A percentile compares a stretch with the other conserved stretches of the same genome.
Conservation (phyloP, 2,113 vertebrate species). For the Microtus montanus region DNA sequence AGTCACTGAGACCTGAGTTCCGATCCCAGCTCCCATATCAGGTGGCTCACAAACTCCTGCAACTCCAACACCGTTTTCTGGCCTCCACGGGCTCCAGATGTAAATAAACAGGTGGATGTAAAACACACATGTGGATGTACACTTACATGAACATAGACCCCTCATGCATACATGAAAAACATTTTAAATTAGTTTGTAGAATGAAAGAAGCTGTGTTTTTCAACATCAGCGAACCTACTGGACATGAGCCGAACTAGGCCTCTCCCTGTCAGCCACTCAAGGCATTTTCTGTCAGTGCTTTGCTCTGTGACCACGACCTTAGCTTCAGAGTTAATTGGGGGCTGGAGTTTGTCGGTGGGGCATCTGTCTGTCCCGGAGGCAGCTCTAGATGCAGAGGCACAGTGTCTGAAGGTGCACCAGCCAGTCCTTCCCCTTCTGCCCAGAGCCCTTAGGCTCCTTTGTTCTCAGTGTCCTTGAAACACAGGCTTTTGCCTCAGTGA, state of each 20-base stretch:
- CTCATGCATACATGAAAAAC: not conserved
- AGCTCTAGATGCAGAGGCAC: accelerated
- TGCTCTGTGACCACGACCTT: not conserved
- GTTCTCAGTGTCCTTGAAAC: not conserved
- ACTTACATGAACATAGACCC: not conserved
- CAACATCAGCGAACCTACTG: not conserved
- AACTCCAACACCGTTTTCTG: not conserved
- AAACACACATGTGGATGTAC: no score
- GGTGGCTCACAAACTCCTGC: not conserved
- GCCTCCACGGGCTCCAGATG: no score
- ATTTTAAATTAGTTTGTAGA: not conserved
- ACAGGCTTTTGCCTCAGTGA: not conserved
- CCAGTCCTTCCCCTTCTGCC: accelerated
- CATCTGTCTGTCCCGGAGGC: not conserved
- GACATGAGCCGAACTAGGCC: not conserved
- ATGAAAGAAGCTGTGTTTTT: not conserved
- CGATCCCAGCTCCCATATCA: not conserved
- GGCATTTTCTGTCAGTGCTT: not conserved
- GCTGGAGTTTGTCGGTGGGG: not conserved
- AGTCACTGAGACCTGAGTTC: not conserved
- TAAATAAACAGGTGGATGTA: no score
- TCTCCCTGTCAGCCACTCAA: not conserved
- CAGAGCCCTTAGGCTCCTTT: no score
- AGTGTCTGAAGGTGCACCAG: accelerated
- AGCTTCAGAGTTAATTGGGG: not conserved